Percentiles rank a stretch among this genome's conserved stretches.
Conservation (phyloP, 2,888 invertebrate genomes). For the Orthosia cruda region DNA sequence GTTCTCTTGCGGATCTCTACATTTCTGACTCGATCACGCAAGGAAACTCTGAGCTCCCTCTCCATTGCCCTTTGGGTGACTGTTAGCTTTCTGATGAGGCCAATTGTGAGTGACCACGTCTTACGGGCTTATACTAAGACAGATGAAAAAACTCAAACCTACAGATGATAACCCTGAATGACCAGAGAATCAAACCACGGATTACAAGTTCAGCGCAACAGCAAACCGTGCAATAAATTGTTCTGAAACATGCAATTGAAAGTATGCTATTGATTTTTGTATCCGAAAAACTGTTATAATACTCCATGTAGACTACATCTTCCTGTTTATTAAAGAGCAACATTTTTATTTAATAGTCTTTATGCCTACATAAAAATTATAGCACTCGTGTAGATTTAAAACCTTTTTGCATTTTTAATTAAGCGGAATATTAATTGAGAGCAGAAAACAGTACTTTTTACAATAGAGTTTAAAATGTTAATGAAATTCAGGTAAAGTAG, state of each 20-base stretch:
- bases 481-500: slow-evolving; percentile 46
- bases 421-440: slow-evolving; percentile 57
- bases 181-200: too few relatives aligned
- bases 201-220: too few relatives aligned
- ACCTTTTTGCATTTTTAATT: slow-evolving; percentile 62
- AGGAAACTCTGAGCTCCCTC: too few relatives aligned
- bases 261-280: not conserved
- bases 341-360: slow-evolving; percentile 7
- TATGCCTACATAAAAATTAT: slow-evolving; percentile 31
- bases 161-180: too few relatives aligned
- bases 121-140: too few relatives aligned
- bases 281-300: not conserved
- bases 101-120: too few relatives aligned
- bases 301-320: not conserved
- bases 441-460: slow-evolving; percentile 31
- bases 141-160: too few relatives aligned
- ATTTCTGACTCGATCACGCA: too few relatives aligned
- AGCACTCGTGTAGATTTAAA: slow-evolving; percentile 37
- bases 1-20: too few relatives aligned
- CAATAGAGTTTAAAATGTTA: slow-evolving; percentile 42
- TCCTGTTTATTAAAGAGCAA: slow-evolving; percentile 4
- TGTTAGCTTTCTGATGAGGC: too few relatives aligned
- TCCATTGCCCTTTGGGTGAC: too few relatives aligned
- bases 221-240: too few relatives aligned
- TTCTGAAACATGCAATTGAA: not conserved